Percentiles rank a stretch among this genome's conserved stretches.
Evolutionary conservation across 2,113 vertebrate species (phyloP).

Genomic region (Zosterops borbonicus): DNA sequence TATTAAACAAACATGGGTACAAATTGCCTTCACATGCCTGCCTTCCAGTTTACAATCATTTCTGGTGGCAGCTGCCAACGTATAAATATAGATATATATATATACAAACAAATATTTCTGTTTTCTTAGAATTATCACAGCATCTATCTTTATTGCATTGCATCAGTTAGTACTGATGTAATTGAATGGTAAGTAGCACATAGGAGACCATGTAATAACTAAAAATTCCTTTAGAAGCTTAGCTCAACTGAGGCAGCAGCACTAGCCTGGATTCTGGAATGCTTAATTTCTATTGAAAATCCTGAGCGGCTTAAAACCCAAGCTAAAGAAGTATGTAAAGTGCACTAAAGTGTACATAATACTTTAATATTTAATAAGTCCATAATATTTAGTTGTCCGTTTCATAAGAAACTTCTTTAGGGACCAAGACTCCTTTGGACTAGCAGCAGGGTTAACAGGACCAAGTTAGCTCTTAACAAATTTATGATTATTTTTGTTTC

Average conservation of each 20-base stretch:
- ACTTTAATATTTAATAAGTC: not conserved
- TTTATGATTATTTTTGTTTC: not conserved
- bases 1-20: rapidly evolving
- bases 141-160: not conserved
- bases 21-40: not conserved
- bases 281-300: not conserved
- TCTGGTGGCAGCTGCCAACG: not conserved
- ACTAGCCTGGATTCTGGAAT: not conserved
- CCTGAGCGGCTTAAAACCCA: not conserved
- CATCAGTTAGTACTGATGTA: not conserved
- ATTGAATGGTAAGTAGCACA: not conserved
- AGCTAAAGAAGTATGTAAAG: not conserved
- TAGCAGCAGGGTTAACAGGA: not conserved
- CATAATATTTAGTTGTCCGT: not conserved
- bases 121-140: not conserved
- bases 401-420: not conserved
- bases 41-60: not conserved
- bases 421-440: not conserved
- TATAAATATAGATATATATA: rapidly evolving
- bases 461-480: not conserved
- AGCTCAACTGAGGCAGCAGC: not conserved
- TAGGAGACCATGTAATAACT: not conserved
- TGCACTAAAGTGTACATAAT: not conserved
- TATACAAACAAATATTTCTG: not conserved
- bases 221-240: not conserved